Percentiles rank a stretch among this genome's conserved stretches.
Evolutionary conservation across 2,888 invertebrate species (phyloP).

Genomic region (Tetramorium bicarinatum): DNA sequence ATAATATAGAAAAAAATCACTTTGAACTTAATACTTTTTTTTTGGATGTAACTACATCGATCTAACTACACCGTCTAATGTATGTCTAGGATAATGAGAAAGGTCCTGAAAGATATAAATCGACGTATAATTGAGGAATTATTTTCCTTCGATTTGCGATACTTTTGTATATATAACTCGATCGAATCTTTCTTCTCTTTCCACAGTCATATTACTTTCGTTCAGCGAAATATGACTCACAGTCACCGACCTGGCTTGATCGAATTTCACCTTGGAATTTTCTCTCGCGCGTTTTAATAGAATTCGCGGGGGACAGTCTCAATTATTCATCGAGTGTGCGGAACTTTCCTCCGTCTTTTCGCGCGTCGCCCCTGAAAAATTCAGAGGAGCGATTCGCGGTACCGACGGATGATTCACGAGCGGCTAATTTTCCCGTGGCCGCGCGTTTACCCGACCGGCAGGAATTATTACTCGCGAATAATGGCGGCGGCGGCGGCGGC

Average conservation of each 20-base stretch:
- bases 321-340: constrained; percentile 43
- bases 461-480: constrained; percentile 70
- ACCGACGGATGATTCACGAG: constrained; percentile 65
- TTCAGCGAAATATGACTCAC: constrained; percentile 33
- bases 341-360: constrained; percentile 33
- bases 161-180: neutral
- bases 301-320: constrained; percentile 43
- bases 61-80: no score
- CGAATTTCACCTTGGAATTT: constrained; percentile 47
- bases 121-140: neutral
- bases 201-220: neutral
- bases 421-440: constrained; percentile 65
- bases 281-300: constrained; percentile 31
- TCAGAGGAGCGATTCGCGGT: constrained; percentile 20
- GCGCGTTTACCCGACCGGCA: constrained; percentile 59
- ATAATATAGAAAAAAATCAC: no score
- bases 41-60: neutral
- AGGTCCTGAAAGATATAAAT: neutral
- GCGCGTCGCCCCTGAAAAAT: constrained; percentile 24
- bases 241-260: constrained; percentile 24
- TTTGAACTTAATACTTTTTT: no score
- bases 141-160: neutral
- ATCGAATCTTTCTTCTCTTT: constrained; percentile 7
- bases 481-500: constrained; percentile 61
- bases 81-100: neutral